These are phyloP conservation scores for Limnothrissa miodon DNA, from an alignment of 2,113 vertebrate genomes.

Conservation along the genomic window DNA sequence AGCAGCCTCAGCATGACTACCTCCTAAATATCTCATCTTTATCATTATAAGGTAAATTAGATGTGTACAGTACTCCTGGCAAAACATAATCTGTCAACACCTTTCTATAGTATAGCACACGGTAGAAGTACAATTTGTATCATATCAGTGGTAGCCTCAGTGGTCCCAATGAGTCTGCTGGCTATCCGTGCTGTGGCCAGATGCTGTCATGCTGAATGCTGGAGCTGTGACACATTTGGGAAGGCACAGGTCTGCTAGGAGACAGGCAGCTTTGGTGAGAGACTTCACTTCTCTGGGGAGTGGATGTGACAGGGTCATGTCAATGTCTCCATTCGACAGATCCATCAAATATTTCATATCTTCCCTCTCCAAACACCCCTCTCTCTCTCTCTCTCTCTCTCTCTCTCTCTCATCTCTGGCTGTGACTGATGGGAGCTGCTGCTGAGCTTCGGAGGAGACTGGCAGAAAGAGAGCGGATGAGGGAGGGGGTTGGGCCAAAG, in stretches of 20 bases:
- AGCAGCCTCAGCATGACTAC: neutral
- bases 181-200: neutral
- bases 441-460: neutral
- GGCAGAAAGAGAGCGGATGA: neutral
- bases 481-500: neutral
- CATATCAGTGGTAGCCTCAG: neutral
- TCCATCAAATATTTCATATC: neutral
- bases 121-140: too few species aligned
- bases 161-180: neutral
- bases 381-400: too few species aligned
- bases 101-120: too few species aligned
- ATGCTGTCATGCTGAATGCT: neutral
- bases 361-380: neutral
- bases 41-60: neutral
- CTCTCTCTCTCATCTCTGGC: neutral
- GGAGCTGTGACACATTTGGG: neutral
- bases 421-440: slow-evolving; percentile 4
- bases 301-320: slow-evolving; percentile 6
- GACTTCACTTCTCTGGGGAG: neutral
- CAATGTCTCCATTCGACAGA: neutral
- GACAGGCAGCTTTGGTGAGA: neutral
- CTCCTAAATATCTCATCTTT: neutral
- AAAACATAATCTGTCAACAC: neutral
- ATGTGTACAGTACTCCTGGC: neutral
- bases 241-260: neutral